A percentile compares a stretch with the other conserved stretches of the same genome.
These are phyloP conservation scores for Drosophila hamatofila DNA, from an alignment of 2,888 invertebrate species.

Conservation along the genomic window DNA sequence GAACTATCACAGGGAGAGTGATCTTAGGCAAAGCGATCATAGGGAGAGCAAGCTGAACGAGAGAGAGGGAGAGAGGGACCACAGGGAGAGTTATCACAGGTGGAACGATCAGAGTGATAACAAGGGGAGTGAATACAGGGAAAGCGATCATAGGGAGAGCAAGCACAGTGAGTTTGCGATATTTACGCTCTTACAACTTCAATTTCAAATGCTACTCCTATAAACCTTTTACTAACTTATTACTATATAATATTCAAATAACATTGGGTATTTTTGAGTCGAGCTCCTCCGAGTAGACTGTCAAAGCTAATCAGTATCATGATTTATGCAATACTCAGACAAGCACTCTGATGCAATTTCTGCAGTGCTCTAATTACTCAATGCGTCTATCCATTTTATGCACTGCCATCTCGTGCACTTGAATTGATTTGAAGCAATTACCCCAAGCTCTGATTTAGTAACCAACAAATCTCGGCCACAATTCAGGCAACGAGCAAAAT, in stretches of 20 bases:
- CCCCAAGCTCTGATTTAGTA: conserved; percentile 24
- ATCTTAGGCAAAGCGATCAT: too few species aligned
- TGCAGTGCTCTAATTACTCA: conserved; percentile 19
- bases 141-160: background rate
- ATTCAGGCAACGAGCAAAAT: conserved; percentile 30
- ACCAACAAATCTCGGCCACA: conserved; percentile 34
- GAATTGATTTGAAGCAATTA: conserved; percentile 43
- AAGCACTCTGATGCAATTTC: background rate
- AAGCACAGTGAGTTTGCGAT: too few species aligned
- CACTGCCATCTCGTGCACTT: conserved; percentile 3
- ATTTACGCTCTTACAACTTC: background rate
- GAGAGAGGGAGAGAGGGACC: background rate
- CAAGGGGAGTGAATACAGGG: too few species aligned
- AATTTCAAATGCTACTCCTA: too few species aligned
- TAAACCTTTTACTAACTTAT: background rate
- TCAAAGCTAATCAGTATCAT: background rate
- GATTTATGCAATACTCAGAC: background rate
- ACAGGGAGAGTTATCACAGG: too few species aligned
- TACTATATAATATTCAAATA: background rate
- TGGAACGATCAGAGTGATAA: background rate
- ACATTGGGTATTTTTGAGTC: background rate
- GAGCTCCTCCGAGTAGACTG: too few species aligned
- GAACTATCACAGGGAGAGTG: background rate
- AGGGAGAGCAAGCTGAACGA: background rate
- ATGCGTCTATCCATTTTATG: conserved; percentile 6